A percentile compares a stretch with the other conserved stretches of the same genome.
phyloP scores from a whole-genome alignment of 2,888 invertebrate species.

The Aspidapion aeneum region DNA sequence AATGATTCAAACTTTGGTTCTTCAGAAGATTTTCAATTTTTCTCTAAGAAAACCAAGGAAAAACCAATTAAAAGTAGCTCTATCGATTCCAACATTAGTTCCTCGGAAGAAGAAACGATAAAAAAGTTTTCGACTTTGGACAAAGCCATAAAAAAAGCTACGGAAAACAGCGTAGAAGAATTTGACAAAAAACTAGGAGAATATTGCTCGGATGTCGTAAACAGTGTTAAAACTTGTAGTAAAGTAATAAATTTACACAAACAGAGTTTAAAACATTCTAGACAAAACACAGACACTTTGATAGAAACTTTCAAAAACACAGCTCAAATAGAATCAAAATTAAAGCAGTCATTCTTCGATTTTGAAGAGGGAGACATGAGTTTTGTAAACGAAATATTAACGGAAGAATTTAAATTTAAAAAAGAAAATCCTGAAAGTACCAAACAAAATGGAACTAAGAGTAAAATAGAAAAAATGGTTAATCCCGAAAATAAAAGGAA shows the following conservation, averaged over 20 bases:
- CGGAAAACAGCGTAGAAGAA: constrained; percentile 32
- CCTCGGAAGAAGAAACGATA: background rate
- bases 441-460: background rate
- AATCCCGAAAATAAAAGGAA: constrained; percentile 52
- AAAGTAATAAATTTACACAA: constrained; percentile 51
- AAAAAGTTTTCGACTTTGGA: constrained; percentile 21
- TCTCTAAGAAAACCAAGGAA: background rate
- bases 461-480: constrained; percentile 33
- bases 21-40: background rate
- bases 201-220: constrained; percentile 37
- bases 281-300: constrained; percentile 51
- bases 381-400: constrained; percentile 40
- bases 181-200: constrained; percentile 35
- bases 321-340: constrained; percentile 52
- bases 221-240: constrained; percentile 35
- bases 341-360: constrained; percentile 37
- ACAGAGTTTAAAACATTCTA: constrained; percentile 49
- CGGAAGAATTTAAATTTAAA: constrained; percentile 39
- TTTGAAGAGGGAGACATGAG: constrained; percentile 36
- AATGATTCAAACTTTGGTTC: background rate
- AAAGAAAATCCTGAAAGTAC: constrained; percentile 7
- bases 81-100: background rate
- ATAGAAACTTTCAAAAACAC: constrained; percentile 52
- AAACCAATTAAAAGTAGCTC: background rate
- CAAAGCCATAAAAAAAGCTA: constrained; percentile 32